Evolutionary conservation across 2,113 vertebrate genomes (phyloP).

Genomic region (Campylomormyrus numenius): DNA sequence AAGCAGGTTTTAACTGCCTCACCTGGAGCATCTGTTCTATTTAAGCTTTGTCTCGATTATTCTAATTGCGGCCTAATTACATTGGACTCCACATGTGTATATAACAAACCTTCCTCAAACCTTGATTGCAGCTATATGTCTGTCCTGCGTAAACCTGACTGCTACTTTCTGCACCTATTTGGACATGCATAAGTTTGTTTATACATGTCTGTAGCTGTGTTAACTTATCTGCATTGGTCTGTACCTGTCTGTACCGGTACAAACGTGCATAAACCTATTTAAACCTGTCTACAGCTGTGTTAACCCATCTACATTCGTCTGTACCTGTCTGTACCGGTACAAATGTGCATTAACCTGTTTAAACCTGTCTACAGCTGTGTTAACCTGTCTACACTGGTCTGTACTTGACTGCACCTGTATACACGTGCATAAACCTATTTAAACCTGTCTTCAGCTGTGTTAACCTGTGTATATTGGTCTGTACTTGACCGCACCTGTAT

Average conservation of each 20-base stretch:
- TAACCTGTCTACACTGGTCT: neutral
- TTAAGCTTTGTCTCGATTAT: neutral
- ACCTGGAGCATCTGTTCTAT: neutral
- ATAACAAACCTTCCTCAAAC: neutral
- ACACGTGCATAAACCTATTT: neutral
- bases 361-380: neutral
- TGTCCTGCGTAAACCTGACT: neutral
- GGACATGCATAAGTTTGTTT: no score
- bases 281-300: neutral
- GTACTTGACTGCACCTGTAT: neutral
- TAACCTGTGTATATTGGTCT: neutral
- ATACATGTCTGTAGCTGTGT: neutral
- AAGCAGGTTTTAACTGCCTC: neutral
- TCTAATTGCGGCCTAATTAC: neutral
- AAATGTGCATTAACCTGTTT: neutral
- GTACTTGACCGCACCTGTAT: neutral
- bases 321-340: neutral
- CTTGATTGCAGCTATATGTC: neutral
- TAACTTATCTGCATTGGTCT: neutral
- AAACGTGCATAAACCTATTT: neutral
- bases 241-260: neutral
- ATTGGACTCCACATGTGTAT: neutral
- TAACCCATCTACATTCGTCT: neutral
- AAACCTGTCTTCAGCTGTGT: neutral
- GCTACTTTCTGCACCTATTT: neutral